Evolutionary conservation across 2,888 invertebrate species (phyloP).

Genomic region (Beris morrisii): DNA sequence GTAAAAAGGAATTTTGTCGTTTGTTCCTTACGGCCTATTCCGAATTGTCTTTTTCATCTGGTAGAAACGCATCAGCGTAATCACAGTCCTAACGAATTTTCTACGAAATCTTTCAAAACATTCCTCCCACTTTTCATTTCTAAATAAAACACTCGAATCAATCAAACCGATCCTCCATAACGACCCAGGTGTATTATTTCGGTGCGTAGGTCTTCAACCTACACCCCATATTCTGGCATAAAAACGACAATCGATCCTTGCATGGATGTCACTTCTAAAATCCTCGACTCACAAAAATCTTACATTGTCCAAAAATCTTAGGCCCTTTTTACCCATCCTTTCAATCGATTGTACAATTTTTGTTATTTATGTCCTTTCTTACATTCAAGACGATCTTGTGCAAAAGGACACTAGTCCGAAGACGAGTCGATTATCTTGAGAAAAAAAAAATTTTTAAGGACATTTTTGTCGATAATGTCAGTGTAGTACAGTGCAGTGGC

Average conservation of each 20-base stretch:
- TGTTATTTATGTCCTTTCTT: neutral
- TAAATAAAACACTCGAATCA: conserved; percentile 26
- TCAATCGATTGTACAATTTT: conserved; percentile 23
- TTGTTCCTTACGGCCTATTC: too few relatives aligned
- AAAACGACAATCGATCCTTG: conserved; percentile 11
- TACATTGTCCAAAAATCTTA: neutral
- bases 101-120: conserved; percentile 14
- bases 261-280: conserved; percentile 13
- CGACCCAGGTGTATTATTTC: conserved; percentile 9
- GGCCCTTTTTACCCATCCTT: conserved; percentile 17
- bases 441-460: conserved; percentile 18
- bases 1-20: too few relatives aligned
- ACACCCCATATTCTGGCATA: neutral
- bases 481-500: conserved; percentile 13
- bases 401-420: conserved; percentile 16
- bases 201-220: conserved; percentile 8
- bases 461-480: neutral
- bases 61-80: too few relatives aligned
- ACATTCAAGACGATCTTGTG: conserved; percentile 1
- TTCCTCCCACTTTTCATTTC: conserved; percentile 13
- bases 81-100: too few relatives aligned
- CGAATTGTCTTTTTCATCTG: too few relatives aligned
- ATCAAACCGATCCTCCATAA: conserved; percentile 16
- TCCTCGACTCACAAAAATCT: conserved; percentile 8
- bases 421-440: conserved; percentile 2